phyloP scores from a whole-genome alignment of 2,113 vertebrate species.

The Lagopus leucura region DNA sequence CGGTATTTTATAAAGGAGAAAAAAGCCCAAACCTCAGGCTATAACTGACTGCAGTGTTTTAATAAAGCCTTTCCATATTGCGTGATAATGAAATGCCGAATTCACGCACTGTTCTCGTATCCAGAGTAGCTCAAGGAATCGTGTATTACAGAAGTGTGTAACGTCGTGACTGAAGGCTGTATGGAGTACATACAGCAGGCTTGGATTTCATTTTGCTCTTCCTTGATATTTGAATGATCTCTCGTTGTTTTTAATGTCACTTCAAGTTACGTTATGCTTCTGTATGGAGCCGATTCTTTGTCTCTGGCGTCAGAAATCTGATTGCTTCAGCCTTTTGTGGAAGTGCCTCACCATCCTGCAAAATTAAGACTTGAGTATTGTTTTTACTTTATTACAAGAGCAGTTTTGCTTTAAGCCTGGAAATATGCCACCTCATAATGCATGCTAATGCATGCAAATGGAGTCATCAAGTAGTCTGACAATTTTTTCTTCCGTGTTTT shows the following conservation, averaged over 20 bases:
- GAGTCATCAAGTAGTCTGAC: neutral
- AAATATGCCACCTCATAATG: neutral
- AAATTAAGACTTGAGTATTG: neutral
- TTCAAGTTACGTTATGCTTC: constrained; percentile 13
- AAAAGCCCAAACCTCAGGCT: constrained; percentile 17
- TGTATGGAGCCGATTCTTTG: constrained; percentile 35
- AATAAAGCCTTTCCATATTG: constrained; percentile 18
- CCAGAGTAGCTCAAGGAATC: neutral
- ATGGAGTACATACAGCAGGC: neutral
- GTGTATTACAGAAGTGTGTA: neutral
- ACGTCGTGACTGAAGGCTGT: neutral
- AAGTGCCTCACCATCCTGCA: neutral
- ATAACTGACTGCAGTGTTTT: constrained; percentile 7
- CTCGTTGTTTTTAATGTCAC: constrained; percentile 42
- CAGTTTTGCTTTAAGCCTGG: neutral
- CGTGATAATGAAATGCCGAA: neutral
- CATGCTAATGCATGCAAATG: neutral
- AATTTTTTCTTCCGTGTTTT: neutral
- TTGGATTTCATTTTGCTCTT: constrained; percentile 34
- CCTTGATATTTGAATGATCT: neutral
- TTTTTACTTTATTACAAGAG: neutral
- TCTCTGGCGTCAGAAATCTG: constrained; percentile 13
- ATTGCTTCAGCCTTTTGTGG: constrained; percentile 19
- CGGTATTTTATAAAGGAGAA: neutral
- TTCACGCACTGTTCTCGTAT: neutral